A percentile compares a stretch with the other conserved stretches of the same genome.
These are phyloP conservation scores for Scopus umbretta DNA, from an alignment of 2,113 vertebrate species.

Conservation along the genomic window DNA sequence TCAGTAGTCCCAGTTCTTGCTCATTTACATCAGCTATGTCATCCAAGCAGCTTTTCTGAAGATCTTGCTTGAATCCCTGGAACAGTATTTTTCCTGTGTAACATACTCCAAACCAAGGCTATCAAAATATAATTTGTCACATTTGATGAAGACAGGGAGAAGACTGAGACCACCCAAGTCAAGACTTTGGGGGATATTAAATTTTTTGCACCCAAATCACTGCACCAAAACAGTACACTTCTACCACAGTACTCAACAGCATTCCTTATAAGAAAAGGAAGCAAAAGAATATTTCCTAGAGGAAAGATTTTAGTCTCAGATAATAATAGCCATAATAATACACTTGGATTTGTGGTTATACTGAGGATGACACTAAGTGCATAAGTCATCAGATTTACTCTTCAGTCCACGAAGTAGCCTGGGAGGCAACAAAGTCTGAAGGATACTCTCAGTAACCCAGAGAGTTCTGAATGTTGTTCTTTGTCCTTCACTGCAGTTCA, in stretches of 20 bases:
- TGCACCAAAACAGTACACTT: background rate
- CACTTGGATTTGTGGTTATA: background rate
- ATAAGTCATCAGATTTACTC: background rate
- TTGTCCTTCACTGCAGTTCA: slow-evolving; percentile 38
- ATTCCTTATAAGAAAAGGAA: background rate
- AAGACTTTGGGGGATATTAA: background rate
- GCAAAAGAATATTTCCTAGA: background rate
- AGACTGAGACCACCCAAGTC: background rate
- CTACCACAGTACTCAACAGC: background rate
- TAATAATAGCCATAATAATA: background rate
- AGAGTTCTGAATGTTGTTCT: slow-evolving; percentile 49
- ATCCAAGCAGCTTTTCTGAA: background rate
- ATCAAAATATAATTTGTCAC: background rate
- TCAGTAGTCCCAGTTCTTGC: background rate
- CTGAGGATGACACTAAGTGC: background rate
- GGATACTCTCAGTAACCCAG: background rate
- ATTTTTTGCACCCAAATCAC: background rate
- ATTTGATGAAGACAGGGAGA: background rate
- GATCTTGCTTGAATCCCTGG: background rate
- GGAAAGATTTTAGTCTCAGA: background rate
- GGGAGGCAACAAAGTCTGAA: background rate
- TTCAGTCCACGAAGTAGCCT: background rate
- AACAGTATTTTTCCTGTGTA: background rate
- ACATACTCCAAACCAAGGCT: background rate
- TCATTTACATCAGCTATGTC: background rate